Evolutionary conservation across 2,888 invertebrate species (phyloP).

Genomic region (Tetranychus truncatus): DNA sequence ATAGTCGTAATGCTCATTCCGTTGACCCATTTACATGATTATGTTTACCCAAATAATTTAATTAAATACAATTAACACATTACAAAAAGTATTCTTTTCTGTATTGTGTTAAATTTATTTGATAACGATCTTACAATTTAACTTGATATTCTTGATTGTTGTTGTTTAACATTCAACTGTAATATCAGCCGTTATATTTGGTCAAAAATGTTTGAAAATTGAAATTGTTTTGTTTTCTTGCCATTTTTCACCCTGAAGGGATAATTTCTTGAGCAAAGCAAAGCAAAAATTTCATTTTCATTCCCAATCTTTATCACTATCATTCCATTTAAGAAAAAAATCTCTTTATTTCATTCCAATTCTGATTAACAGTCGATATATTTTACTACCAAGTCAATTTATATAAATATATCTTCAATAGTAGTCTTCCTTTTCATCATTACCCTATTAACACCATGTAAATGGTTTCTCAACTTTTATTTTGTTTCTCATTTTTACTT

Average conservation of each 20-base stretch:
- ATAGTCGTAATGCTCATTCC: too few relatives aligned
- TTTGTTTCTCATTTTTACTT: not conserved
- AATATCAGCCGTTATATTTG: not conserved
- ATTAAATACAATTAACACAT: not conserved
- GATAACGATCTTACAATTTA: not conserved
- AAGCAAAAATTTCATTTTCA: not conserved
- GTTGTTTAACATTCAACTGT: not conserved
- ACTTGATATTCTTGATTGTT: not conserved
- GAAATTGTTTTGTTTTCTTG: not conserved
- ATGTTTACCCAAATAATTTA: constrained; percentile 1
- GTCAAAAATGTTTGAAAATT: not conserved
- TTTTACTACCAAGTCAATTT: too few relatives aligned
- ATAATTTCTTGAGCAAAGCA: not conserved
- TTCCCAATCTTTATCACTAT: too few relatives aligned
- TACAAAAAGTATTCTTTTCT: not conserved
- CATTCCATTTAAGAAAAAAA: too few relatives aligned
- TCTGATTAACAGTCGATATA: too few relatives aligned
- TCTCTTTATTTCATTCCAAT: too few relatives aligned
- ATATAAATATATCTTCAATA: not conserved
- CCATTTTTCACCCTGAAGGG: not conserved
- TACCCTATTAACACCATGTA: constrained; percentile 1
- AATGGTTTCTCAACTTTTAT: not conserved
- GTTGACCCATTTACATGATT: constrained; percentile 1
- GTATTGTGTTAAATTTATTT: not conserved
- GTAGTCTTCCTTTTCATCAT: not conserved